These are phyloP conservation scores for Paracentrotus lividus DNA, from an alignment of 53 echinoderm and acorn worm genomes.

Conservation along the genomic window DNA sequence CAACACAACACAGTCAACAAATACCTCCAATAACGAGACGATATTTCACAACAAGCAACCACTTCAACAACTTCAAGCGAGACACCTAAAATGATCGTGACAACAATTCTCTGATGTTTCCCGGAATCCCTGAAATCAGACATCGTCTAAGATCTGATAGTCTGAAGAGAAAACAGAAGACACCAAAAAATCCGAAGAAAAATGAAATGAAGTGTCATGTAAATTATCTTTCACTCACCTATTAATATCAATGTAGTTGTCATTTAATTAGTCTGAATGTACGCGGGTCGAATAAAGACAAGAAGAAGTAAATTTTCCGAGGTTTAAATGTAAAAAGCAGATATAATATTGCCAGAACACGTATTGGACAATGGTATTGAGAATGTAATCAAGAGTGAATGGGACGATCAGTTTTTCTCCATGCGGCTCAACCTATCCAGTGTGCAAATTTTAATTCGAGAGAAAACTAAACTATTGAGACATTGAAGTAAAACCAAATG, in stretches of 20 bases:
- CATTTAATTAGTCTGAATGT: not conserved
- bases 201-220: not conserved
- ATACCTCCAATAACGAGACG: too few relatives aligned
- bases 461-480: not conserved
- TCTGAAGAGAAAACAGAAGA: not conserved
- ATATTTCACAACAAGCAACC: too few relatives aligned
- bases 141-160: not conserved
- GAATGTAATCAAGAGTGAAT: not conserved
- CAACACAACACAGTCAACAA: too few relatives aligned
- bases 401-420: not conserved
- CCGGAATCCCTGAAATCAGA: not conserved
- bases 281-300: not conserved
- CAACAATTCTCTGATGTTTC: constrained; percentile 13
- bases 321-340: not conserved
- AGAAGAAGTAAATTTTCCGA: not conserved
- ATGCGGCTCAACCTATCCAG: not conserved
- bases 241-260: not conserved
- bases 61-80: too few relatives aligned
- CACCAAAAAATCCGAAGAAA: not conserved
- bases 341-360: not conserved
- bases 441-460: not conserved
- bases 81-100: too few relatives aligned
- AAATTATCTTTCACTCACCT: not conserved
- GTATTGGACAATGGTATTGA: not conserved
- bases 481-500: not conserved